Evolutionary conservation across 2,888 invertebrate genomes (phyloP).

Genomic region (Penaeus monodon): DNA sequence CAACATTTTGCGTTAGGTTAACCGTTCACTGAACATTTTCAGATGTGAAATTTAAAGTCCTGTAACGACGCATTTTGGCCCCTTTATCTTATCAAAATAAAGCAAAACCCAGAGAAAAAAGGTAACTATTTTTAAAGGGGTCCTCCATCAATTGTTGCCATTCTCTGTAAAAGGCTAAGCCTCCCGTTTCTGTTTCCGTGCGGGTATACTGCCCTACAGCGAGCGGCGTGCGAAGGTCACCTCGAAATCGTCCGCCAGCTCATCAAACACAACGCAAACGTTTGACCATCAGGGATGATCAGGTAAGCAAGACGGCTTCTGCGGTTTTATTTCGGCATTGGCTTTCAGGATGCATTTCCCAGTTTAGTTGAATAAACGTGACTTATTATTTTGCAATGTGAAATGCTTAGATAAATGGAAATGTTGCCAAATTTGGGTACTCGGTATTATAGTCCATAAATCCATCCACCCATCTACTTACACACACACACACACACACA

Average conservation of each 20-base stretch:
- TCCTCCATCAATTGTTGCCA: too few relatives aligned
- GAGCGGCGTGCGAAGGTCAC: slow-evolving; percentile 87
- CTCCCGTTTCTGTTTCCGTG: slow-evolving; percentile 70
- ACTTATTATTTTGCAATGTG: too few relatives aligned
- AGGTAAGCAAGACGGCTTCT: slow-evolving; percentile 73
- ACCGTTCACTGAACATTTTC: background rate
- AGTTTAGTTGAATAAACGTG: too few relatives aligned
- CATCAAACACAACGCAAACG: slow-evolving; percentile 78
- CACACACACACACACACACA: too few relatives aligned
- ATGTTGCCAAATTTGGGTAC: too few relatives aligned
- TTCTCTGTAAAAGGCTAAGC: background rate
- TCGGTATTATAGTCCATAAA: too few relatives aligned
- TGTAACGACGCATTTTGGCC: background rate
- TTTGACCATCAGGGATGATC: slow-evolving; percentile 82
- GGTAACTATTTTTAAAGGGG: too few relatives aligned
- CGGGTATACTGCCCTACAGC: slow-evolving; percentile 82
- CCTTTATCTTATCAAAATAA: background rate
- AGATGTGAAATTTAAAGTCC: background rate
- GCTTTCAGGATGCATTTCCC: too few relatives aligned
- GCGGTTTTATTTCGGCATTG: too few relatives aligned
- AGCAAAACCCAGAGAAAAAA: background rate
- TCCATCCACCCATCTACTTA: too few relatives aligned
- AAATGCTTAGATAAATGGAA: too few relatives aligned
- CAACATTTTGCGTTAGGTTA: background rate
- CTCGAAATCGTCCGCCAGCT: slow-evolving; percentile 80